Percentiles rank a stretch among this genome's conserved stretches.
phyloP scores from a whole-genome alignment of 1,140 invertebrate species.

The Globodera ellingtonae region DNA sequence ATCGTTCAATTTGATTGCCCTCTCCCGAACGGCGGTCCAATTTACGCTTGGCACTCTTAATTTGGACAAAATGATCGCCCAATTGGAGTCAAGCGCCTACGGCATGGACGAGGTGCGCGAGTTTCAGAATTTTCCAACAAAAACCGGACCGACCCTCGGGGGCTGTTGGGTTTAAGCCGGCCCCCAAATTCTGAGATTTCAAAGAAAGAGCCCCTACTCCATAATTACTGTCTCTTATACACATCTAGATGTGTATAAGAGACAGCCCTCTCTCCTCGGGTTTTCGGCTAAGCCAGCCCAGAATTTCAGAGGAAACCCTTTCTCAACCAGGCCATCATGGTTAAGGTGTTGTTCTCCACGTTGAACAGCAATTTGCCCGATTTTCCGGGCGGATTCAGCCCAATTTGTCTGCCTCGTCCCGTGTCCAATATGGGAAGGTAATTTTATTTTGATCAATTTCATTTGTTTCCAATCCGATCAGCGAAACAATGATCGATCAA shows the following conservation, averaged over 20 bases:
- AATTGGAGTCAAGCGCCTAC: constrained; percentile 30
- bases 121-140: not conserved
- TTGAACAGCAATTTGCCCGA: constrained; percentile 40
- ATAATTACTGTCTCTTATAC: too few relatives aligned
- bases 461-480: too few relatives aligned
- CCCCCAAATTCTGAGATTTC: not conserved
- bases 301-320: not conserved
- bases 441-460: not conserved
- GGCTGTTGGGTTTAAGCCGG: not conserved
- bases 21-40: constrained; percentile 39
- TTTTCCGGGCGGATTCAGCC: constrained; percentile 37
- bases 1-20: constrained; percentile 15
- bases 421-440: constrained; percentile 28
- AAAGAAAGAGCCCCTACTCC: not conserved
- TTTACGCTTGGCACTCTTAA: constrained; percentile 38
- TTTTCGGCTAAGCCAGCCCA: not conserved
- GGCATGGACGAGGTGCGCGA: constrained; percentile 43
- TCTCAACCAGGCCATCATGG: not conserved
- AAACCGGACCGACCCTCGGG: not conserved
- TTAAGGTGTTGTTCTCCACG: constrained; percentile 36
- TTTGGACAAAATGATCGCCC: constrained; percentile 28
- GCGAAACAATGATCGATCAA: too few relatives aligned
- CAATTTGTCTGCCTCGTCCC: constrained; percentile 9
- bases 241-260: too few relatives aligned
- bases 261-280: not conserved